Base-by-base conservation (phyloP, 2,113 vertebrate species). In the Burhinus bistriatus region DNA sequence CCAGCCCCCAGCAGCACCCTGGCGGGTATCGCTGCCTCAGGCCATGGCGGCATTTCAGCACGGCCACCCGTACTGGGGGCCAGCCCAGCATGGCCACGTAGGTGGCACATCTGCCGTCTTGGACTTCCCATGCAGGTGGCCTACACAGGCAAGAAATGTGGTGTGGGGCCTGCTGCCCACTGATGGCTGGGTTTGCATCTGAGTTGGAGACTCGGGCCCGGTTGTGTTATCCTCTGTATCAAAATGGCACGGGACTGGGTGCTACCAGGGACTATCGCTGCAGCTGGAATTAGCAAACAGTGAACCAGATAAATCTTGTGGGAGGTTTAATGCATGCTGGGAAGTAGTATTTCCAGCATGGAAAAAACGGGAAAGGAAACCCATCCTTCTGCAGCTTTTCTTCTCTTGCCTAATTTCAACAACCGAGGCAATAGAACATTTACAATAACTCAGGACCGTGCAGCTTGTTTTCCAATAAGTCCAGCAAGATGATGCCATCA, bases 61-160 rank as follows among this genome's bases (percentile, higher is more conserved):
- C 0, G 1, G 27, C n/a, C 38, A 61, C 29, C 6, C 21, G 32
- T n/a, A 65, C 55, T 8, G 38, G 25, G 5, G 22, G 7, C 25
- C 5, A 5, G 21, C 8, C 57, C 26, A 61, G 11, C 30, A 27
- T 21, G 40, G 32, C 19, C 36, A 44, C 0, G 2, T 34, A 59
- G n/a, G 65, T 45, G 32, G n/a, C n/a, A 72, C 1, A 0, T 51
- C 54, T n/a, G 27, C 30, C 11, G 5, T 22, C 42, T 57, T 57
- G 20, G 54, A 20, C 34, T n/a, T 83, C 21, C 42, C 40, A 6
- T 17, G 32, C n/a, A 62, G n/a, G 20, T 38, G 23, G 40, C n/a
- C 65, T 78, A 66, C 51, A 49, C 4, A 45, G 66, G 12, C 49
- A 88, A 83, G 17, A 73, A 78, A 55, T 11, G 20, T 9, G 10